Conservation (phyloP, 2,888 invertebrate species). For the Scaptomyza reducta region DNA sequence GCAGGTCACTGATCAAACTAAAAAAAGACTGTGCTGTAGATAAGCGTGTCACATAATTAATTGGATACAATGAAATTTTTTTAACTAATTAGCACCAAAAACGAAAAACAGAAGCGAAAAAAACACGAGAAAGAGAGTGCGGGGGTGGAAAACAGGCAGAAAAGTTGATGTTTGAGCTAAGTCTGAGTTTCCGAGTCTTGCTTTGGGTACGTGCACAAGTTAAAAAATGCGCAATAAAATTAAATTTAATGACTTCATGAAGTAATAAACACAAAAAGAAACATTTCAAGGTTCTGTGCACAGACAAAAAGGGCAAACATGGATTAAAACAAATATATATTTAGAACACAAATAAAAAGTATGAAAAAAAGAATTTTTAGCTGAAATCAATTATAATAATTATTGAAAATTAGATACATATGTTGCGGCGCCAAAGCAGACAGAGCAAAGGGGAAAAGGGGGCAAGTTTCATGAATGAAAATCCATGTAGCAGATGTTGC, state of each 20-base stretch:
- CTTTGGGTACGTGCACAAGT: conserved; percentile 57
- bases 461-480: conserved; percentile 51
- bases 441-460: conserved; percentile 4
- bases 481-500: conserved; percentile 41
- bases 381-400: conserved; percentile 70
- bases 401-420: conserved; percentile 74
- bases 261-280: conserved; percentile 52
- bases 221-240: conserved; percentile 67
- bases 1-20: conserved; percentile 47
- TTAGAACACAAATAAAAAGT: background rate
- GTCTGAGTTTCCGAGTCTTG: conserved; percentile 1
- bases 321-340: conserved; percentile 31
- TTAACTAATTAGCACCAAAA: conserved; percentile 72
- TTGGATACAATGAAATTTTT: conserved; percentile 68
- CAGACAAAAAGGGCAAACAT: conserved; percentile 47
- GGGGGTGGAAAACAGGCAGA: conserved; percentile 45
- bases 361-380: conserved; percentile 31
- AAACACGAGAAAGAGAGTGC: conserved; percentile 3
- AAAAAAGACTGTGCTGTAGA: conserved; percentile 47
- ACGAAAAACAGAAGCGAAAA: conserved; percentile 22
- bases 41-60: conserved; percentile 78
- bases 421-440: conserved; percentile 48
- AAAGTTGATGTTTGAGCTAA: conserved; percentile 42
- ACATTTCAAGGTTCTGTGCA: conserved; percentile 74
- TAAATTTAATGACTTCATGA: conserved; percentile 76